Evolutionary conservation across 2,113 vertebrate species (phyloP).

Genomic region (Rhombomys opimus): DNA sequence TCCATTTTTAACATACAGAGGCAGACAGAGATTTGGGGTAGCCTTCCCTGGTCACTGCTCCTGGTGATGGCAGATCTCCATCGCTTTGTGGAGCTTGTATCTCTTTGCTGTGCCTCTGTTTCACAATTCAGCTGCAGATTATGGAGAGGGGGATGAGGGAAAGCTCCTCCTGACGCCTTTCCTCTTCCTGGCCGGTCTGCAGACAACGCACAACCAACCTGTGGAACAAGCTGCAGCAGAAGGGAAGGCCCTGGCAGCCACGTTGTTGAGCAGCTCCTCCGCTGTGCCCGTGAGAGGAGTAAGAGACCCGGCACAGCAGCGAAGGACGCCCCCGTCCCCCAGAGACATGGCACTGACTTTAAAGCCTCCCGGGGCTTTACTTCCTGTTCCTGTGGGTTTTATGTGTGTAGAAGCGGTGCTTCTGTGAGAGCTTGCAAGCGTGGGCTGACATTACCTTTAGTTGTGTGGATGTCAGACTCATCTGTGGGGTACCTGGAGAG

Average conservation of each 20-base stretch:
- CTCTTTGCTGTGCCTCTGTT: neutral
- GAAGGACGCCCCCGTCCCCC: neutral
- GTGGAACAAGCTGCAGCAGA: neutral
- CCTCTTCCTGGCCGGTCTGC: neutral
- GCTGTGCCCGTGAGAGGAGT: neutral
- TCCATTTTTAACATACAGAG: neutral
- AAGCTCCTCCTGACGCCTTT: neutral
- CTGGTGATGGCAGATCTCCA: conserved; percentile 2
- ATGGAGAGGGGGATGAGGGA: conserved; percentile 14
- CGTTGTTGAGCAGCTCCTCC: neutral
- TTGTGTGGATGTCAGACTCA: neutral
- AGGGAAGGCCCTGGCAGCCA: neutral
- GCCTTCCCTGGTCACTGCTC: conserved; percentile 20
- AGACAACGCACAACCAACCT: neutral
- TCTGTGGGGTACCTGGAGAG: neutral
- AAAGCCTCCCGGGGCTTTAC: neutral
- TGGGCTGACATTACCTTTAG: neutral
- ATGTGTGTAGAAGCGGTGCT: neutral
- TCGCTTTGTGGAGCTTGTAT: neutral
- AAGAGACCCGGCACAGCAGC: neutral
- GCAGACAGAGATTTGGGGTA: conserved; percentile 48
- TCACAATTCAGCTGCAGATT: conserved; percentile 8
- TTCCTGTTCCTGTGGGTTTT: conserved; percentile 22
- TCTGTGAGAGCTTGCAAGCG: neutral
- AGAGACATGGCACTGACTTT: neutral